Base-by-base conservation (phyloP, 2,797 vertebrate genomes). In the Sorex maritimensis region DNA sequence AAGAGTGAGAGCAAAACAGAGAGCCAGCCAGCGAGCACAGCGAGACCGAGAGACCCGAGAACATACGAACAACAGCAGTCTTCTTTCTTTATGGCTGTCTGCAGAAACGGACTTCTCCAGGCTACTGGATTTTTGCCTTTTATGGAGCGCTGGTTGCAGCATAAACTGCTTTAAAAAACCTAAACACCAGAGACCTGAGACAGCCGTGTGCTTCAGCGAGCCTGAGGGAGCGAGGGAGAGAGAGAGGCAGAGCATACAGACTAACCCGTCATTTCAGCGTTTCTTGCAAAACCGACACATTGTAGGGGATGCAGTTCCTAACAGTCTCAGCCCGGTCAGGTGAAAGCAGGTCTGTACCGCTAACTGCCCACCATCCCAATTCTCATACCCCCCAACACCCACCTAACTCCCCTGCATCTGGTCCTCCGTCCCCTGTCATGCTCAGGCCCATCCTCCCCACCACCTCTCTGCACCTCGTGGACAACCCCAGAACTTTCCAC, bases 61-160 rank as follows among this genome's bases (percentile, higher is more conserved):
- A 38, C 71, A 41, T 1, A 73, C 6, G 23, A 28, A 41, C 28
- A 81, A 80, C 58, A 71, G 79, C 67, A 77, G 14, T 19, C 46
- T 74, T 86, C 80, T 83, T 77, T 79, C 21, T 68, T 69, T 65
- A 90, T 26, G 55, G 75, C 68, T 46, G 23, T 79, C 94, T 80
- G 80, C 46, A 92, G 82, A 91, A 91, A 69, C 21, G 81, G 44
- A 68, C 21, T n/a, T 79, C 19, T 69, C 23, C 23, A 73, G 46
- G 79, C 67, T 63, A 74, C 21, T 41, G 41, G 6, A 8, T 61
- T 86, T 88, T 52, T 93, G 68, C n/a, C 69, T 90, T 88, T 86
- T 90, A 71, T 61, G 65, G 86, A 88, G 38, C 11, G 28, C 78
- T 78, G 81, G 58, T 8, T 82, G 58, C 80, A 91, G 65, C 15